Conservation (phyloP, 2,797 vertebrate species). For the Pseudopleuronectes americanus region DNA sequence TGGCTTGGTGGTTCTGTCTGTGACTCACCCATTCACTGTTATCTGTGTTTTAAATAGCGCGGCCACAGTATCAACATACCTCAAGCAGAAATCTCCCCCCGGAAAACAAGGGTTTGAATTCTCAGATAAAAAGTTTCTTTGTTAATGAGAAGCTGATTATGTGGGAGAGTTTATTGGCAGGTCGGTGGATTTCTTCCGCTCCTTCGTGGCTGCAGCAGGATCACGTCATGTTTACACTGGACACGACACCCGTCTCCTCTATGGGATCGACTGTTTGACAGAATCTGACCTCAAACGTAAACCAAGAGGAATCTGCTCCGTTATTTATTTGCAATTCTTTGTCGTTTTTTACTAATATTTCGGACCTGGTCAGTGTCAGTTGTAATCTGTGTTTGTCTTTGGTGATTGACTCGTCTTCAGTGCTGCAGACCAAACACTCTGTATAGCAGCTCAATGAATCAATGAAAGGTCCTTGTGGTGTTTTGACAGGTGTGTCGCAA, state of each 20-base stretch:
- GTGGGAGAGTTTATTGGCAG: conserved; percentile 41
- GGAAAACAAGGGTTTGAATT: conserved; percentile 11
- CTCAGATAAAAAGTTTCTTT: conserved; percentile 52
- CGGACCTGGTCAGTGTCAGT: conserved; percentile 52
- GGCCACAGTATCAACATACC: conserved; percentile 32
- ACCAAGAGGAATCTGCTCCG: conserved; percentile 29
- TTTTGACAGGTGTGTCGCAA: conserved; percentile 30
- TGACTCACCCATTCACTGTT: conserved; percentile 20
- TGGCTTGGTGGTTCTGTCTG: conserved; percentile 3
- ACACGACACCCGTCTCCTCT: conserved; percentile 23
- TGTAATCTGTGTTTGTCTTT: conserved; percentile 58
- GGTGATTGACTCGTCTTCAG: conserved; percentile 15
- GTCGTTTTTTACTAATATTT: conserved; percentile 12
- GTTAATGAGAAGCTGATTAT: conserved; percentile 66
- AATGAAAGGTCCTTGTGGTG: not conserved
- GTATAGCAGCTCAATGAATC: conserved; percentile 27
- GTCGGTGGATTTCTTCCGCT: conserved; percentile 30
- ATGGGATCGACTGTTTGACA: conserved; percentile 46
- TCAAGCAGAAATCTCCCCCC: not conserved
- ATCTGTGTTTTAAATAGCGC: conserved; percentile 16
- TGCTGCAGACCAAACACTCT: conserved; percentile 51
- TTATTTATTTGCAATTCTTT: conserved; percentile 41
- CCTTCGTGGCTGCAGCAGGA: conserved; percentile 17
- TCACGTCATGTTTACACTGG: conserved; percentile 42
- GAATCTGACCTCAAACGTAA: conserved; percentile 50